Evolutionary conservation across 2,113 vertebrate genomes (phyloP), one percentile per base, ranked within the genome.

Genomic region (Daphoenositta chrysoptera): DNA sequence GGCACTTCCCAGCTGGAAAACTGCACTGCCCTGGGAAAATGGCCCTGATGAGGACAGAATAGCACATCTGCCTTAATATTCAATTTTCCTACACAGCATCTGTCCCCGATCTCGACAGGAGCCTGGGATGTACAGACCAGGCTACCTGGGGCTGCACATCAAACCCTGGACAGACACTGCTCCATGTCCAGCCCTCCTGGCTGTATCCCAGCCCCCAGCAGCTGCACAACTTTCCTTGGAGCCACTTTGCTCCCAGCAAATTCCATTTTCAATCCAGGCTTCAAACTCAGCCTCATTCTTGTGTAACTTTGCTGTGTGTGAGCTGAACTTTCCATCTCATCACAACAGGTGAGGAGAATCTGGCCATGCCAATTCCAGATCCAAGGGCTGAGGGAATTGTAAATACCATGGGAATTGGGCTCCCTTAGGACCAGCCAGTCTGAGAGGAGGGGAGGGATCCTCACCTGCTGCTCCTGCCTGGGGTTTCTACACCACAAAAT

Each of bases 51-150:
- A 51, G 77, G 39, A 64, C 65, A 60, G 78, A 57, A 10, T 0
- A n/a, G 33, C 20, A 6, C 69, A 18, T 31, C 30, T 44, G 24
- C 71, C 75, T 63, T 51, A 22, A 54, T 3, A 7, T 2, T 42
- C 27, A 3, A 7, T 50, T 60, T 60, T 71, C 56, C 37, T 57
- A 7, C 31, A 13, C 42, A 30, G 13, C 24, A 21, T 15, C 51
- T 44, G 60, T 7, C 66, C 20, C 2, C 16, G 37, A 11, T 15
- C 22, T 13, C 11, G 1, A 2, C 51, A 33, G 61, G 53, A 94
- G 45, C 30, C 65, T 19, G 66, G 18, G 15, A 3, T 15, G 9
- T 0, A 2, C 0, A 1, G 35, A 51, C 28, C 57, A 51, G 57
- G n/a, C 27, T 8, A 7, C 35, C 39, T 13, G 33, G 22, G 63